Percentiles rank a stretch among this genome's conserved stretches.
Conservation (phyloP, 2,797 vertebrate genomes). For the Sebastes diaconus region DNA sequence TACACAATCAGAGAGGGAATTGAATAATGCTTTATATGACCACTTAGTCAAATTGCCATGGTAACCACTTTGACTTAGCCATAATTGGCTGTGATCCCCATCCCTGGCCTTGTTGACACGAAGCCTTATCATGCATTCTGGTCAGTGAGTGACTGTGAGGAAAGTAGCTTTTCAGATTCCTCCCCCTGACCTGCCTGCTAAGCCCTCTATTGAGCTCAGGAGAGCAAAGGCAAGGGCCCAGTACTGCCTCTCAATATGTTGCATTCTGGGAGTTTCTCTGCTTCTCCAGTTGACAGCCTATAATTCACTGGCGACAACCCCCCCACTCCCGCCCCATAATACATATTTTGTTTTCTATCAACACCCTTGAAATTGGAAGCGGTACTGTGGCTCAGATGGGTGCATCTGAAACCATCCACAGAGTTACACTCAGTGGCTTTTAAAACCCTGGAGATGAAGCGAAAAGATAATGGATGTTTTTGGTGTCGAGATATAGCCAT, state of each 20-base stretch:
- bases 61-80: conserved; percentile 86
- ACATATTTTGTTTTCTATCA: conserved; percentile 82
- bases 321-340: conserved; percentile 57
- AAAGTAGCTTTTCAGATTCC: conserved; percentile 86
- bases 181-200: conserved; percentile 83
- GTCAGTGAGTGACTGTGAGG: conserved; percentile 84
- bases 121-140: conserved; percentile 90
- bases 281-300: conserved; percentile 59
- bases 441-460: conserved; percentile 65
- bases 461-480: conserved; percentile 61
- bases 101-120: conserved; percentile 88
- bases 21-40: conserved; percentile 90
- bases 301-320: conserved; percentile 76
- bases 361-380: conserved; percentile 77
- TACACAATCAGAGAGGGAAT: conserved; percentile 80
- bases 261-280: conserved; percentile 68
- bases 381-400: conserved; percentile 64
- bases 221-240: conserved; percentile 72
- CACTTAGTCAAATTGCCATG: conserved; percentile 87
- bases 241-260: conserved; percentile 67
- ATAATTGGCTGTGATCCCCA: conserved; percentile 89
- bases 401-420: conserved; percentile 57
- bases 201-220: conserved; percentile 82
- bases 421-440: conserved; percentile 58
- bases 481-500: conserved; percentile 53